A percentile compares a stretch with the other conserved stretches of the same genome.
phyloP scores from a whole-genome alignment of 2,113 vertebrate genomes.

The Pitta sordida region DNA sequence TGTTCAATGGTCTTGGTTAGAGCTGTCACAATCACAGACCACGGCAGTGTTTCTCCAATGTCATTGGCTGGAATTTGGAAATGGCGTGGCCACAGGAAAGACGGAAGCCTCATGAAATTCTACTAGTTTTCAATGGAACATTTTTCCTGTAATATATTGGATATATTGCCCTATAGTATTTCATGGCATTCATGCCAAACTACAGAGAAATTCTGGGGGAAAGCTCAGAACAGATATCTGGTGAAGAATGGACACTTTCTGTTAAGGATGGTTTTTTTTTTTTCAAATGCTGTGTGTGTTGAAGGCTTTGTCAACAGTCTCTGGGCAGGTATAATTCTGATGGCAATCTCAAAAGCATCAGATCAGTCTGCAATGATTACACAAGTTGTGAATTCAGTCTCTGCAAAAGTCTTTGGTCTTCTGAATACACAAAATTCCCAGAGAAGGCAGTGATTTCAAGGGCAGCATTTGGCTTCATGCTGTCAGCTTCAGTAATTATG shows the following conservation, averaged over 20 bases:
- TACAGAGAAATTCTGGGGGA: neutral
- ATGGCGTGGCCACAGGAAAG: neutral
- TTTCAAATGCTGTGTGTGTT: neutral
- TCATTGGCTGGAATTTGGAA: neutral
- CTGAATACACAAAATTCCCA: neutral
- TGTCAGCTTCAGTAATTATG: neutral
- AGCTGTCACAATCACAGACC: neutral
- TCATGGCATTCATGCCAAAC: neutral
- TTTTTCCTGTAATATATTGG: too few species aligned
- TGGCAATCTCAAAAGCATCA: neutral
- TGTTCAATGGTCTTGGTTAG: neutral
- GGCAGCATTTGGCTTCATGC: neutral
- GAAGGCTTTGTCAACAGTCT: neutral
- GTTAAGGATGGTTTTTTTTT: neutral
- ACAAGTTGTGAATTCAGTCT: neutral
- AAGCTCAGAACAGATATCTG: neutral
- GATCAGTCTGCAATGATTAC: neutral
- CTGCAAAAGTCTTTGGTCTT: neutral
- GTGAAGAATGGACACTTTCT: neutral
- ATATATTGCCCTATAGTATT: neutral
- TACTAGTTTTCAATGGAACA: neutral
- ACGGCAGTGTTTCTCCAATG: neutral
- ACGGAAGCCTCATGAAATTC: neutral
- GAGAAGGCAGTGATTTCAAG: neutral
- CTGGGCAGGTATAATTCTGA: neutral